These are phyloP conservation scores for Acrocephalus arundinaceus DNA, from an alignment of 2,113 vertebrate species.

Conservation along the genomic window DNA sequence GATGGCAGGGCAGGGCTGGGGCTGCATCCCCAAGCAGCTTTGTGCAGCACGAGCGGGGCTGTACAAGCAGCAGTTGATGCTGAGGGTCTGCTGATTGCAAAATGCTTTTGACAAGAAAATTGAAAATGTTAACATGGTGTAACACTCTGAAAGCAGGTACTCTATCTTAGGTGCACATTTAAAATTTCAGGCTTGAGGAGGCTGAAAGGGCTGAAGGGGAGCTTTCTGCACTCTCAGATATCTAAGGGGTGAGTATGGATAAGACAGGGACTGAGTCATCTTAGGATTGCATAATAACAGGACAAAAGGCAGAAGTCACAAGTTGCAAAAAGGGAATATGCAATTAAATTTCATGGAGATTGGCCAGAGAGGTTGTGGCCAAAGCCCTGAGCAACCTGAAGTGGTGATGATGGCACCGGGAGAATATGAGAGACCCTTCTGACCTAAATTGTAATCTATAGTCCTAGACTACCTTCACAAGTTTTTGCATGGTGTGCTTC, in stretches of 20 bases:
- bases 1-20: neutral
- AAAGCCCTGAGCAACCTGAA: neutral
- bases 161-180: neutral
- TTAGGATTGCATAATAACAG: neutral
- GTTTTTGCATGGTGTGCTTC: neutral
- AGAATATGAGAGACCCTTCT: neutral
- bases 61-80: accelerated
- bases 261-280: neutral
- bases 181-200: neutral
- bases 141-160: neutral
- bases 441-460: neutral
- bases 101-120: neutral
- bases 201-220: neutral
- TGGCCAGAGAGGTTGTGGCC: neutral
- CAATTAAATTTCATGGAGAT: neutral
- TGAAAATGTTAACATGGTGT: neutral
- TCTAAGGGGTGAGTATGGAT: neutral
- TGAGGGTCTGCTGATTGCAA: neutral
- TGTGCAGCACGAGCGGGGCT: accelerated
- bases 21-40: neutral
- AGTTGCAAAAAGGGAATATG: neutral
- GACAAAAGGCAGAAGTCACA: neutral
- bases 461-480: neutral
- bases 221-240: neutral
- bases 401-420: neutral